phyloP scores from a whole-genome alignment of 1,140 invertebrate genomes.

The Neuroterus valhalla region DNA sequence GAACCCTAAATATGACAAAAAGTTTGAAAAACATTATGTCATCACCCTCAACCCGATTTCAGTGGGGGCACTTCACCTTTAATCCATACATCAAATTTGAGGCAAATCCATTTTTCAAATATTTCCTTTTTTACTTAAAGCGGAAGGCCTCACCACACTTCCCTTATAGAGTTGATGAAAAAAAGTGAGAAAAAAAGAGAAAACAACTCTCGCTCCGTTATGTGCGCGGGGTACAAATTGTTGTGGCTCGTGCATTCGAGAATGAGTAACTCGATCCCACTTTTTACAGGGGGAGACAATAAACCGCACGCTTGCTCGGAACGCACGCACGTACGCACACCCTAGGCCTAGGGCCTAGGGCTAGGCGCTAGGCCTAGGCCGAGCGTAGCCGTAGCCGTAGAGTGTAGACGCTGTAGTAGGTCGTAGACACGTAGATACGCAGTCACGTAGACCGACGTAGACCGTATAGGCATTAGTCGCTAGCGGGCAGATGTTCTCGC shows the following conservation, averaged over 20 bases:
- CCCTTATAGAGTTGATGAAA: not conserved
- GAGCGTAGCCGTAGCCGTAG: not conserved
- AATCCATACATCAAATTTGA: conserved; percentile 8
- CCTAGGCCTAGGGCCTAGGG: not conserved
- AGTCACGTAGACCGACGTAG: not conserved
- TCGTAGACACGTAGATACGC: too few relatives aligned
- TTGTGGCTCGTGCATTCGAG: conserved; percentile 15
- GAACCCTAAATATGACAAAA: not conserved
- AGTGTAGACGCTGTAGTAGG: too few relatives aligned
- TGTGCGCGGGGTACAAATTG: conserved; percentile 6
- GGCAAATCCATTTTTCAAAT: conserved; percentile 29
- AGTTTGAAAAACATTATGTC: not conserved
- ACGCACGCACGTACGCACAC: too few relatives aligned
- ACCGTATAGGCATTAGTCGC: conserved; percentile 46
- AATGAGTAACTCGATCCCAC: conserved; percentile 24
- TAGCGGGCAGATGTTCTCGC: conserved; percentile 59
- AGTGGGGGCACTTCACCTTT: not conserved
- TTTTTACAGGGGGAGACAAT: conserved; percentile 23
- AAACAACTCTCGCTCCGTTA: not conserved
- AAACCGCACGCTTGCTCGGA: conserved; percentile 5
- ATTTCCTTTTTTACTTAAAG: conserved; percentile 32
- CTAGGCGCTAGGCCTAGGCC: not conserved
- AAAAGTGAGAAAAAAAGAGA: conserved; percentile 1
- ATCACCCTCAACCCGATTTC: not conserved
- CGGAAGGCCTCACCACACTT: conserved; percentile 1